Evolutionary conservation across 1,140 invertebrate species (phyloP).

Genomic region (Bombus pascuorum): DNA sequence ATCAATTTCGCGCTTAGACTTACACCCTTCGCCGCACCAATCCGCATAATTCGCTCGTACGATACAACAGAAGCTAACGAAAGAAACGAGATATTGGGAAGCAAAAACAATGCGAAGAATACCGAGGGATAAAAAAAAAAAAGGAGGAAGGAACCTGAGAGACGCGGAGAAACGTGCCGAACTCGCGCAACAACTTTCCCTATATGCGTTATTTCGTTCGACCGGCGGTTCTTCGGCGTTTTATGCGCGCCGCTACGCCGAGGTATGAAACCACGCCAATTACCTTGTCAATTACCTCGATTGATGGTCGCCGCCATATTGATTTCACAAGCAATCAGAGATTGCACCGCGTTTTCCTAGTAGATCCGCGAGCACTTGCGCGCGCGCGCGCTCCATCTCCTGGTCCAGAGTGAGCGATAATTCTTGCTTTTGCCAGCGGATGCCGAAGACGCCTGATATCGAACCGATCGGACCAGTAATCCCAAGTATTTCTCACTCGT

Average conservation of each 20-base stretch:
- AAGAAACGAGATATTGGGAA: too few relatives aligned
- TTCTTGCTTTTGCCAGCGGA: conserved; percentile 66
- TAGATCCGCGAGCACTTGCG: background rate
- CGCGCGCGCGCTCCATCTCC: too few relatives aligned
- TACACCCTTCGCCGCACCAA: too few relatives aligned
- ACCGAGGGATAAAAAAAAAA: too few relatives aligned
- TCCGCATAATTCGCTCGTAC: too few relatives aligned
- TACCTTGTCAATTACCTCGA: conserved; percentile 73
- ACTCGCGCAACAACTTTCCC: conserved; percentile 62
- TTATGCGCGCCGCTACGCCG: conserved; percentile 30
- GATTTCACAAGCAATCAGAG: conserved; percentile 67
- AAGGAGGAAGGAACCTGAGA: background rate
- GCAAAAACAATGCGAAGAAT: background rate
- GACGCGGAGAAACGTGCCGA: background rate
- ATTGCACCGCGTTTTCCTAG: conserved; percentile 26
- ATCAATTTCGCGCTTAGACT: too few relatives aligned
- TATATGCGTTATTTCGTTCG: conserved; percentile 65
- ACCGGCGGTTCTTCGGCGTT: conserved; percentile 28
- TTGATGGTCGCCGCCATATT: conserved; percentile 70
- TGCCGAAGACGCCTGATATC: conserved; percentile 63
- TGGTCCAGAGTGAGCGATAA: conserved; percentile 63
- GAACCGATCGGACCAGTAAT: conserved; percentile 63
- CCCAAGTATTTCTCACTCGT: conserved; percentile 66
- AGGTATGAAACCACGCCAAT: conserved; percentile 67
- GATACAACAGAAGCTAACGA: too few relatives aligned